Evolutionary conservation across 2,888 invertebrate genomes (phyloP).

Genomic region (Ophion ventricosus): DNA sequence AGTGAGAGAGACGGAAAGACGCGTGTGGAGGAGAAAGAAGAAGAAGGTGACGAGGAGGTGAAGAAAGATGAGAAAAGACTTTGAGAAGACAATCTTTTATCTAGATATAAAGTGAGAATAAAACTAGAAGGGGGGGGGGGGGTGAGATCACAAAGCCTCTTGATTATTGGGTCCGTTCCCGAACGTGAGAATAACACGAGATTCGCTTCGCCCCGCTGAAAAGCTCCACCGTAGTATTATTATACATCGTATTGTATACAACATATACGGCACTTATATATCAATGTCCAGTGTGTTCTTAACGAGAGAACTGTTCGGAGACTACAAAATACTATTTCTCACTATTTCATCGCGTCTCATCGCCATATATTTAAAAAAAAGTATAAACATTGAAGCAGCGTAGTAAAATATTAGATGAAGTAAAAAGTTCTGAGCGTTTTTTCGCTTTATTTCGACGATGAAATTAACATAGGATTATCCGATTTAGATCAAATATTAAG

Average conservation of each 20-base stretch:
- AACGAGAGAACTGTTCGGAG: no score
- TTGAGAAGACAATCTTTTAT: constrained; percentile 42
- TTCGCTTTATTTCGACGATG: no score
- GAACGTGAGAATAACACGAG: constrained; percentile 39
- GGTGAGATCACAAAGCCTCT: constrained; percentile 22
- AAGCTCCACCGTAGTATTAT: constrained; percentile 18
- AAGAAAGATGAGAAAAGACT: constrained; percentile 24
- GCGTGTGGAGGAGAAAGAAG: constrained; percentile 30
- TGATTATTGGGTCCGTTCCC: constrained; percentile 44
- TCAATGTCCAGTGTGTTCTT: background rate
- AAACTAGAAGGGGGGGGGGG: constrained; percentile 17
- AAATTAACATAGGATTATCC: no score
- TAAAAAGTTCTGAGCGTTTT: no score
- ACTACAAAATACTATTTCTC: no score
- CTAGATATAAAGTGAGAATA: constrained; percentile 38
- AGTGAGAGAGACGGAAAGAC: constrained; percentile 45
- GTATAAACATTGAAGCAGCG: no score
- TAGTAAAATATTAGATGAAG: no score
- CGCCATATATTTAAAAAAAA: no score
- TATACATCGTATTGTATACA: constrained; percentile 17
- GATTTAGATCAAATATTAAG: no score
- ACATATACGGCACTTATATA: background rate
- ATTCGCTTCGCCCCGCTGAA: constrained; percentile 4
- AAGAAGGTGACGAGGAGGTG: constrained; percentile 7
- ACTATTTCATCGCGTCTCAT: no score